Base-by-base conservation (phyloP, 2,797 vertebrate genomes). In the Pangasius larnaudii region DNA sequence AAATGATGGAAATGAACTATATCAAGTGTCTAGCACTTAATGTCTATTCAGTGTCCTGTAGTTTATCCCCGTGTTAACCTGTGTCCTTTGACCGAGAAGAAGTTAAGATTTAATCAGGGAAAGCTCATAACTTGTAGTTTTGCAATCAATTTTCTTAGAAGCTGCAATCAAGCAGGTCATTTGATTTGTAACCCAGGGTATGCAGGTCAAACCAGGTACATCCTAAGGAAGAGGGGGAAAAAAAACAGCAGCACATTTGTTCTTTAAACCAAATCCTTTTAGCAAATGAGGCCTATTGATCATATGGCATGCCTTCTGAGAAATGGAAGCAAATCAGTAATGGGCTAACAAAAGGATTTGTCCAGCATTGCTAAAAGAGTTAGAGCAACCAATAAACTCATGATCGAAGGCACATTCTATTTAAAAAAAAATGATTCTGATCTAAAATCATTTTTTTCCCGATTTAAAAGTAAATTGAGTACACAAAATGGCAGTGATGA, bases 111-210 rank as follows among this genome's bases (percentile, higher is more conserved):
- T 94, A 95, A 95, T 95, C 94, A 93, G 91, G 77, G 49, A 86
- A 77, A 89, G 71, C 86, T 91, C 91, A 87, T 92, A 90, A 93
- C 92, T 89, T 92, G 91, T 91, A 92, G 89, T 93, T 90, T 82
- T 83, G 87, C 92, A 95, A 96, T 96, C 95, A 95, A 94, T 95
- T 92, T 78, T 88, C 90, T 90, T 90, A 92, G 90, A 93, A 91
- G 92, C 95, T 94, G 90, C 93, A 95, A 94, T 95, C 88, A 89
- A 93, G 92, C 89, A 92, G 91, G 91, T 92, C 86, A 92, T 94
- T 93, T 95, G 92, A 95, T 95, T 95, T 94, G 93, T 93, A 91
- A 93, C 90, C 90, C 27, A 33, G 86, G 83, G 85, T 92, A 83
- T 86, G 36, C 51, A 74, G 88, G 75, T 87, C 94, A 69, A 51